phyloP scores from a whole-genome alignment of 1,140 invertebrate species.

The Saccostrea cuccullata region DNA sequence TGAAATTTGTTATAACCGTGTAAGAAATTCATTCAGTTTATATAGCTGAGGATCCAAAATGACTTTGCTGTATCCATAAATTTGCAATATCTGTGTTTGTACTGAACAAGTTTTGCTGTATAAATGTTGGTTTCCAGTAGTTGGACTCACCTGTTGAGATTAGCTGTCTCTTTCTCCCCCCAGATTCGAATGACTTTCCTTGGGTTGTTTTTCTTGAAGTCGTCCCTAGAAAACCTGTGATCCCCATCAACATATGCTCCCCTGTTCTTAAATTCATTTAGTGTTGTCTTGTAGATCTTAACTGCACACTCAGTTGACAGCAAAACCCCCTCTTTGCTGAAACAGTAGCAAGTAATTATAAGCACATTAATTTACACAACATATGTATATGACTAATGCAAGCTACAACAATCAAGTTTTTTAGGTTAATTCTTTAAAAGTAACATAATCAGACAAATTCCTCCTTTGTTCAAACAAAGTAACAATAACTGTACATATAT shows the following conservation, averaged over 20 bases:
- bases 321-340: slow-evolving; percentile 66
- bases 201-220: slow-evolving; percentile 84
- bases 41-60: too few species aligned
- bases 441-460: too few species aligned
- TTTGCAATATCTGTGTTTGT: too few species aligned
- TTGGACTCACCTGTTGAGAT: slow-evolving; percentile 84
- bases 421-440: too few species aligned
- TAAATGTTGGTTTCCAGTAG: background rate
- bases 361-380: too few species aligned
- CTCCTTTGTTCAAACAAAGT: too few species aligned
- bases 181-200: slow-evolving; percentile 91
- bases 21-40: too few species aligned
- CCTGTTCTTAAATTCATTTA: slow-evolving; percentile 93
- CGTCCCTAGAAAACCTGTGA: slow-evolving; percentile 87
- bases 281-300: slow-evolving; percentile 95
- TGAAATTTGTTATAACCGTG: too few species aligned
- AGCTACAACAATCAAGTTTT: too few species aligned
- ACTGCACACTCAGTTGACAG: slow-evolving; percentile 89
- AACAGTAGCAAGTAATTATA: slow-evolving; percentile 30
- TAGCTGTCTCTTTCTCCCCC: slow-evolving; percentile 96
- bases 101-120: background rate
- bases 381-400: too few species aligned
- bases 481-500: too few species aligned
- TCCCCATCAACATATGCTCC: slow-evolving; percentile 94
- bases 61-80: too few species aligned